Evolutionary conservation across 2,797 vertebrate species (phyloP), one percentile per base, ranked within the genome.

Genomic region (Myripristis murdjan): DNA sequence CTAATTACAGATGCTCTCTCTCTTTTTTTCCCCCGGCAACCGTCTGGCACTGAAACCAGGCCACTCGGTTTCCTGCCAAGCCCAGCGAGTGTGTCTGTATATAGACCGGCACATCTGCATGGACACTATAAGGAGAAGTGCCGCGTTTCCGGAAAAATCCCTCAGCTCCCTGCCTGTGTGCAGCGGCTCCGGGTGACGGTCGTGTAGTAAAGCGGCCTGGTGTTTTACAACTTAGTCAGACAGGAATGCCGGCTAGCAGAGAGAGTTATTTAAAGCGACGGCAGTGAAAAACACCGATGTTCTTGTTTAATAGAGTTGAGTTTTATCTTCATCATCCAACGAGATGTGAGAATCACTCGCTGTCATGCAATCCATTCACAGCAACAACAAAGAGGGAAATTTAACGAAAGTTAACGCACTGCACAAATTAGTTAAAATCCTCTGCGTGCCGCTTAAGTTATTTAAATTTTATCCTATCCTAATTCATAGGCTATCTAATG

Each of bases 1-100:
- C 28, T 82, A 82, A 87, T 85, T 87, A 84, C 73, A 85, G 62
- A 77, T 22, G 48, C 6, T 26, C 18, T 64, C 12, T 39, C 78
- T 64, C 49, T 59, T 66, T 58, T 44, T 49, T 59, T 66, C n/a
- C n/a, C 58, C 44, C 53, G 53, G 47, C 44, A 60, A 54, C 0
- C 52, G 39, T 62, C 49, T 70, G 68, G n/a, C 59, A 68, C 52
- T 67, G 39, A 77, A 64, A 57, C 59, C 26, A 60, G 64, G 26
- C 59, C 73, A 18, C 60, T 37, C 53, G 54, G 12, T 53, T 60
- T 59, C 31, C 63, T 77, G 59, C 75, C 81, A 75, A 49, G 28
- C 37, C 46, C 31, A 54, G 20, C 24, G n/a, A 26, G n/a, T n/a
- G n/a, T n/a, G n/a, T 65, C 52, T 57, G 51, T 24, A 70, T 70